Percentiles rank a stretch among this genome's conserved stretches.
These are phyloP conservation scores for Venusia cambrica DNA, from an alignment of 2,888 invertebrate genomes.

Conservation along the genomic window DNA sequence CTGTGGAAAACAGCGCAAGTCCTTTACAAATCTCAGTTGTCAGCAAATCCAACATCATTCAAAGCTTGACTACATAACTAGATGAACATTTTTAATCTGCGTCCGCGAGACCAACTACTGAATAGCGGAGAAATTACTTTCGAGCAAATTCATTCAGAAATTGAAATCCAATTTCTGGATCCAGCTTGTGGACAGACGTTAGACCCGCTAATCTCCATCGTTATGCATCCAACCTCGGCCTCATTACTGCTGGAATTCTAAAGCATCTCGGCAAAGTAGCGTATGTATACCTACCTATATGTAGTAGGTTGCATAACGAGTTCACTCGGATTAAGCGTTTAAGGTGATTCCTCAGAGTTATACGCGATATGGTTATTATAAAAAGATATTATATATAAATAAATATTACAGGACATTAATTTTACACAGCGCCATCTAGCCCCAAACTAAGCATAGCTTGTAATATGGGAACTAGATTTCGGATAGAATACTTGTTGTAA, in stretches of 20 bases:
- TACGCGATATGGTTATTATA: no score
- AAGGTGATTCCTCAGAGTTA: slow-evolving; percentile 39
- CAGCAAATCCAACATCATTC: no score
- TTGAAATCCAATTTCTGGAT: slow-evolving; percentile 46
- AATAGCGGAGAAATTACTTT: slow-evolving; percentile 27
- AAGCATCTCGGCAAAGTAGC: slow-evolving; percentile 21
- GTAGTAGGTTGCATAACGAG: slow-evolving; percentile 17
- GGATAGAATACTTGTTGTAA: no score
- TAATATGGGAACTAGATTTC: no score
- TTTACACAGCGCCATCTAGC: no score
- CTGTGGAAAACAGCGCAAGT: no score
- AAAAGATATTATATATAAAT: no score
- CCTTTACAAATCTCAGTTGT: no score
- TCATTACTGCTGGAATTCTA: slow-evolving; percentile 31
- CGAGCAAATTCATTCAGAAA: slow-evolving; percentile 34
- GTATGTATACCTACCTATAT: no score
- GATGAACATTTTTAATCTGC: slow-evolving; percentile 12
- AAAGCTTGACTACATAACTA: no score
- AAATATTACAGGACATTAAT: no score
- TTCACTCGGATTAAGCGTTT: slow-evolving; percentile 38
- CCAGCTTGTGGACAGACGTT: slow-evolving; percentile 40
- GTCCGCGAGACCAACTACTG: slow-evolving; percentile 7
- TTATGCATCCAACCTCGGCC: slow-evolving; percentile 29
- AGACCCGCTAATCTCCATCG: slow-evolving; percentile 44
- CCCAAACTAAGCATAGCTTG: no score